Evolutionary conservation across 2,113 vertebrate genomes (phyloP).

Genomic region (Oceanodroma tethys): DNA sequence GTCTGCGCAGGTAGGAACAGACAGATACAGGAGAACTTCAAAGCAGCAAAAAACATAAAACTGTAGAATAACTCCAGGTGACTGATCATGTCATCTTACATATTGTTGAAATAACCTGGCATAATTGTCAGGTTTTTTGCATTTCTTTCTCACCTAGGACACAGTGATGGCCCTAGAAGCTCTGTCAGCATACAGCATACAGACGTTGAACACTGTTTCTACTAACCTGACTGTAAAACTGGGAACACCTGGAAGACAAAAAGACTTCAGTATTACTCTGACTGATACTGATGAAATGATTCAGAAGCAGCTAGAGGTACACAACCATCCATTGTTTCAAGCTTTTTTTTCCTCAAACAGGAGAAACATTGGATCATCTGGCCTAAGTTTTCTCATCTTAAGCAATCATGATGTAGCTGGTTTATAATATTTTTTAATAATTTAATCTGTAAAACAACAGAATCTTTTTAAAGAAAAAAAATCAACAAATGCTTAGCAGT

Average conservation of each 20-base stretch:
- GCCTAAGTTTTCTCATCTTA: neutral
- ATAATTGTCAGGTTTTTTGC: neutral
- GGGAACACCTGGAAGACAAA: neutral
- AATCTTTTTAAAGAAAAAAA: neutral
- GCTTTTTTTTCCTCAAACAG: neutral
- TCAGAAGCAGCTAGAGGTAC: constrained; percentile 76
- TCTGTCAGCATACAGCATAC: constrained; percentile 73
- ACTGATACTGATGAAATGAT: constrained; percentile 24
- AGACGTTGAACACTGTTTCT: neutral
- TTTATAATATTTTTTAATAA: neutral
- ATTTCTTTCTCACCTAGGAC: constrained; percentile 68
- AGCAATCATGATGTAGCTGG: neutral
- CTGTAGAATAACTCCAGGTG: neutral
- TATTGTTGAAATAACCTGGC: neutral
- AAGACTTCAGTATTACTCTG: constrained; percentile 36
- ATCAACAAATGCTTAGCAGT: neutral
- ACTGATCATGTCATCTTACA: neutral
- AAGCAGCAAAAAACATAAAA: neutral
- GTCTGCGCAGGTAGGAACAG: neutral
- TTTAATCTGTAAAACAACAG: neutral
- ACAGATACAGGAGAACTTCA: neutral
- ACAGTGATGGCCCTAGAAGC: constrained; percentile 82
- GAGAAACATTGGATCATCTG: neutral
- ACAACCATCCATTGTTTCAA: neutral
- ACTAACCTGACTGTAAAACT: constrained; percentile 52